Evolutionary conservation across 2,888 invertebrate species (phyloP), one percentile per base, ranked within the genome.

Genomic region (Phyto melanocephala): DNA sequence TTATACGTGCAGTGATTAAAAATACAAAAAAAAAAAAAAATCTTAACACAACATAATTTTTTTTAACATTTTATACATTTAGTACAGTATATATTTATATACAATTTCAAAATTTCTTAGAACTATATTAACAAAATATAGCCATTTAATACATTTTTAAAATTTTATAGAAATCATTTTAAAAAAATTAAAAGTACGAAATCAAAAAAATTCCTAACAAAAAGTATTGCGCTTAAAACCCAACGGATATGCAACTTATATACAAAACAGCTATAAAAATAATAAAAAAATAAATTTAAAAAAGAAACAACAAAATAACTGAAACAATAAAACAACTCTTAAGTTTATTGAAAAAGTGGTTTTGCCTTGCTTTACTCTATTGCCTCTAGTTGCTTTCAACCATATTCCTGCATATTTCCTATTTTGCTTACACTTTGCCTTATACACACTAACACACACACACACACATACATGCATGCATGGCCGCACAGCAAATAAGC

Each of bases 301-400:
- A 65, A 33, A 67, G 20, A 8, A 71, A 72, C 54, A 84, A 71
- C 60, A 80, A 70, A 40, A 52, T 62, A 83, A 58, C 35, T 40
- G 37, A 65, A 80, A 76, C 76, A 71, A 80, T 71, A 70, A 76
- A 76, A 71, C 76, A 74, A 17, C 52, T 37, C 63, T 77, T 83
- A 70, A 74, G 80, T 83, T 80, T 80, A 83, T 80, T 80, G 79
- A 84, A 71, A 68, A 79, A 62, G 50, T 52, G 17, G 50, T 78
- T 78, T 65, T 65, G 54, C 54, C 10, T 50, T 37, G 20, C 47
- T 47, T 8, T 54, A 35, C 35, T 67, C n/a, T 47, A 65, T 24
- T 75, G 42, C 35, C 75, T 75, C 56, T 62, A 67, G 62, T 60
- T 68, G n/a, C 28, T 50, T 62, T 72, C 20, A 15, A 17, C n/a